A percentile compares a stretch with the other conserved stretches of the same genome.
Evolutionary conservation across 2,113 vertebrate genomes (phyloP).

Genomic region (Eupsittula cactorum): DNA sequence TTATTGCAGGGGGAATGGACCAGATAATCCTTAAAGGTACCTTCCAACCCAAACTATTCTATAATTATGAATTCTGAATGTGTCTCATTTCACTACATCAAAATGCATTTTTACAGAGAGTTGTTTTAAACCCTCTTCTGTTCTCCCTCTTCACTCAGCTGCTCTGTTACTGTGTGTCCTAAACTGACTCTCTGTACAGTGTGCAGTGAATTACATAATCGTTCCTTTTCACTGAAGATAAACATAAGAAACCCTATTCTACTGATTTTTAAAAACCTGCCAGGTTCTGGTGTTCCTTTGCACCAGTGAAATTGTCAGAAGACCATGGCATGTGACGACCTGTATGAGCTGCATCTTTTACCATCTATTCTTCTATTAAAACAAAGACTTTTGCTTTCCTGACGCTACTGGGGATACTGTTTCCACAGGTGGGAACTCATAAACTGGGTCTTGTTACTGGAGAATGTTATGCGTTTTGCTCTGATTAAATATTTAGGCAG

Average conservation of each 20-base stretch:
- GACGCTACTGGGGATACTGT: neutral
- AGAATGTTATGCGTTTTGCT: neutral
- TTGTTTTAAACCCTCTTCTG: neutral
- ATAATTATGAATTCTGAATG: neutral
- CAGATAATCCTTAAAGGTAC: neutral
- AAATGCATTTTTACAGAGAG: neutral
- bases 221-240: neutral
- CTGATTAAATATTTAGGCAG: neutral
- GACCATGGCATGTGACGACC: neutral
- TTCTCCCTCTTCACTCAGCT: neutral
- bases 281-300: neutral
- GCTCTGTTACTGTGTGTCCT: neutral
- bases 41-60: neutral
- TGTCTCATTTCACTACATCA: neutral
- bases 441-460: neutral
- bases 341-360: neutral
- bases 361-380: neutral
- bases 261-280: neutral
- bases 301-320: neutral
- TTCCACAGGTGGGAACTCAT: neutral
- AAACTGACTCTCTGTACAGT: neutral
- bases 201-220: neutral
- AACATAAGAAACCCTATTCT: neutral
- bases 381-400: neutral
- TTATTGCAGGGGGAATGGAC: neutral